Conservation (phyloP, 1,140 invertebrate species). For the Littorina saxatilis region DNA sequence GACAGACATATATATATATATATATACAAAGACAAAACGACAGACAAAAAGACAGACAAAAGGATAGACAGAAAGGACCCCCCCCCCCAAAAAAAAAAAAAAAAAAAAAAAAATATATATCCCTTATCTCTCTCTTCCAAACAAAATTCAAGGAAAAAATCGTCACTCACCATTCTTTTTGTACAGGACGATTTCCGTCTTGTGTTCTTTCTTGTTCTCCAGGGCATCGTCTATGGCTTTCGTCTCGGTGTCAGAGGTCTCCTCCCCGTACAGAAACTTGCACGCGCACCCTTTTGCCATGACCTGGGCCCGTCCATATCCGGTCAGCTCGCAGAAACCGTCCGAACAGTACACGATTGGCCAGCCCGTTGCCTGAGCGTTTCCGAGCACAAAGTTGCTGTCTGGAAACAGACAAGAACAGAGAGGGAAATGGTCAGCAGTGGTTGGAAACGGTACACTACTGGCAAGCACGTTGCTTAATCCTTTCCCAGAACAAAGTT, state of each 20-base stretch:
- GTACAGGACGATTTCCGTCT: slow-evolving; percentile 95
- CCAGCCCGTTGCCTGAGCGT: slow-evolving; percentile 93
- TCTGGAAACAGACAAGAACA: slow-evolving; percentile 82
- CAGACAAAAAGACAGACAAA: no score
- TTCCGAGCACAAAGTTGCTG: slow-evolving; percentile 98
- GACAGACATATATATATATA: no score
- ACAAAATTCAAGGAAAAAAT: not conserved
- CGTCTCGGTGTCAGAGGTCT: slow-evolving; percentile 92
- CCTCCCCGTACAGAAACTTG: slow-evolving; percentile 94
- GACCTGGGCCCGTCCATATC: slow-evolving; percentile 90
- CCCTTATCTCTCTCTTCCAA: no score
- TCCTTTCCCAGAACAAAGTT: not conserved
- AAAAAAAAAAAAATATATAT: not conserved
- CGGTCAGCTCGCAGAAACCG: slow-evolving; percentile 97
- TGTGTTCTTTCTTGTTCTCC: slow-evolving; percentile 92
- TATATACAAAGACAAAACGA: no score
- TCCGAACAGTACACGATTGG: slow-evolving; percentile 99
- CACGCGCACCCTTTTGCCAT: slow-evolving; percentile 95
- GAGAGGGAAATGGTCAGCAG: not conserved
- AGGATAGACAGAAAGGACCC: no score
- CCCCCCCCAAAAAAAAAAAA: not conserved
- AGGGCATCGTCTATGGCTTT: slow-evolving; percentile 92
- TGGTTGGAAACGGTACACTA: not conserved
- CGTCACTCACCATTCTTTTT: slow-evolving; percentile 90
- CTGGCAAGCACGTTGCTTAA: no score